Percentiles rank a stretch among this genome's conserved stretches.
Conservation (phyloP, 1,140 invertebrate species). For the Anastrepha obliqua region DNA sequence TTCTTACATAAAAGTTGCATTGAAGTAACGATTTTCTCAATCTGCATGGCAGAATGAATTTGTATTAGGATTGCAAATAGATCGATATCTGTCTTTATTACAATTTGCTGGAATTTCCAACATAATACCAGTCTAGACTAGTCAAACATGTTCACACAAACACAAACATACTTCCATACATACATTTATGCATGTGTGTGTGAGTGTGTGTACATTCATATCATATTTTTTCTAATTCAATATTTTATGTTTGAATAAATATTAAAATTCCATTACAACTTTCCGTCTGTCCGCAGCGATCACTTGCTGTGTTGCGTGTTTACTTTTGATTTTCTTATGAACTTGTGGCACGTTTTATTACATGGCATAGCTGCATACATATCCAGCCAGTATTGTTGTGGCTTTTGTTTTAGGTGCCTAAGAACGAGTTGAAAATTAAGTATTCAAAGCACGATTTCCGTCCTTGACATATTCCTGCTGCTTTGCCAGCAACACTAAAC, state of each 20-base stretch:
- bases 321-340: conserved; percentile 49
- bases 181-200: too few species aligned
- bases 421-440: conserved; percentile 45
- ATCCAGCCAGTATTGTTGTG: neutral
- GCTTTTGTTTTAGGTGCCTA: conserved; percentile 8
- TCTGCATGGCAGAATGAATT: conserved; percentile 21
- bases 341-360: conserved; percentile 14
- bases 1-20: conserved; percentile 24
- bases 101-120: conserved; percentile 20
- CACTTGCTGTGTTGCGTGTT: conserved; percentile 27
- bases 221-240: neutral
- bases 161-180: neutral
- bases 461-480: conserved; percentile 60
- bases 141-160: conserved; percentile 29
- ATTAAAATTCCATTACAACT: conserved; percentile 22
- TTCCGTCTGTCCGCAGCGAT: neutral
- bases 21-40: conserved; percentile 5
- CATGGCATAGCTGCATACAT: neutral
- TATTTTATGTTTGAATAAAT: conserved; percentile 45
- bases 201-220: neutral
- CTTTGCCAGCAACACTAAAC: neutral
- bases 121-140: conserved; percentile 41
- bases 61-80: conserved; percentile 12
- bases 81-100: conserved; percentile 40
- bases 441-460: conserved; percentile 58